A percentile compares a stretch with the other conserved stretches of the same genome.
These are phyloP conservation scores for Mycalesis mineus DNA, from an alignment of 2,888 invertebrate species.

Conservation along the genomic window DNA sequence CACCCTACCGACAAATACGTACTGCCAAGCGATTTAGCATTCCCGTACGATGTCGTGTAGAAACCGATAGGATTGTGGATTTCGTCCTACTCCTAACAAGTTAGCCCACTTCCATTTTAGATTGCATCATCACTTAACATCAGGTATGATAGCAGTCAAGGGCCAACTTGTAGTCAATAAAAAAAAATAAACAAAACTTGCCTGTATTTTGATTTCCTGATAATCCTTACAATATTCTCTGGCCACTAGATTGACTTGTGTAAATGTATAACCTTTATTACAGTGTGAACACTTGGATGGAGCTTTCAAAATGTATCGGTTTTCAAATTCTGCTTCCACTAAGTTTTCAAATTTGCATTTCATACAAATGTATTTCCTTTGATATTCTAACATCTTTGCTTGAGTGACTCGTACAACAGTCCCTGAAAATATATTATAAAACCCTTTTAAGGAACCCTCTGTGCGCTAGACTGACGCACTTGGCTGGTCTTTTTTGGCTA, in stretches of 20 bases:
- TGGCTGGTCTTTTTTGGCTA: too few relatives aligned
- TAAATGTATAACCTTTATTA: conserved; percentile 76
- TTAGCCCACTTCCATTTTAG: too few relatives aligned
- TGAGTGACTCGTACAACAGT: conserved; percentile 87
- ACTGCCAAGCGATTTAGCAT: too few relatives aligned
- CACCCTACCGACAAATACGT: too few relatives aligned
- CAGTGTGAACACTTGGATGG: conserved; percentile 77
- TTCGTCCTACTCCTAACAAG: too few relatives aligned
- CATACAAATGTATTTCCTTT: conserved; percentile 84
- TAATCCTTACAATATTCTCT: conserved; percentile 86
- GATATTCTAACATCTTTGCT: conserved; percentile 86
- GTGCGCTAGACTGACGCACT: too few relatives aligned
- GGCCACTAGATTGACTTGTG: conserved; percentile 73
- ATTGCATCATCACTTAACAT: too few relatives aligned
- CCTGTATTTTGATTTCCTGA: conserved; percentile 91
- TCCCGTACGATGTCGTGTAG: too few relatives aligned
- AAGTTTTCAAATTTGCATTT: conserved; percentile 85
- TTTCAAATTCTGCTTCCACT: conserved; percentile 83
- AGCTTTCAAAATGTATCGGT: conserved; percentile 77
- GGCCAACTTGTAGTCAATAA: not conserved
- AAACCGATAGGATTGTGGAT: too few relatives aligned
- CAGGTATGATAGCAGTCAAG: too few relatives aligned
- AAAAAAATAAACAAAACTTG: conserved; percentile 37
- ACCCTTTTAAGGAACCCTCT: too few relatives aligned
- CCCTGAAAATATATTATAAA: conserved; percentile 62